These are phyloP conservation scores for Neosilurus mollespiculum DNA, from an alignment of 2,797 vertebrate species.

Conservation along the genomic window DNA sequence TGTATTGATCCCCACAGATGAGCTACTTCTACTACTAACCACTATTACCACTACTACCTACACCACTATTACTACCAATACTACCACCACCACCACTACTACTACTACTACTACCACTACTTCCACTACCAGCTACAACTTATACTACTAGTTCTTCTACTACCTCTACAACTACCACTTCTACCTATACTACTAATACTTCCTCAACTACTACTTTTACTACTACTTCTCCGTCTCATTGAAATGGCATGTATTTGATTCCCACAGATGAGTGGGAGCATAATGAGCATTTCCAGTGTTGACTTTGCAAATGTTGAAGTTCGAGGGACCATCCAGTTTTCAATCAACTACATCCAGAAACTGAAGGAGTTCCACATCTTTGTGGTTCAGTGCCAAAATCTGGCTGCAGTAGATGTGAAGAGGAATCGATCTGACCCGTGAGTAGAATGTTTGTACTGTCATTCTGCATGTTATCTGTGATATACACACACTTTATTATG, in stretches of 20 bases:
- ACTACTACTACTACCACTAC: no score
- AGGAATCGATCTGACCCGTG: constrained; percentile 92
- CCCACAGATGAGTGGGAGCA: constrained; percentile 86
- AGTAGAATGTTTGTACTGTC: constrained; percentile 63
- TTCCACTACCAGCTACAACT: no score
- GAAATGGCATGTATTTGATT: constrained; percentile 21
- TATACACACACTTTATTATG: neutral
- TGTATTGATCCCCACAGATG: no score
- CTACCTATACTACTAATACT: neutral
- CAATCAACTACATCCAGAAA: constrained; percentile 88
- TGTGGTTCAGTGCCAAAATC: constrained; percentile 83
- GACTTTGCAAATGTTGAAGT: constrained; percentile 89
- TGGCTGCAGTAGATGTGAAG: constrained; percentile 88
- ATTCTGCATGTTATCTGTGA: neutral
- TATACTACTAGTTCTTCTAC: no score
- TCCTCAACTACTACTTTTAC: neutral
- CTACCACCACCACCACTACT: no score
- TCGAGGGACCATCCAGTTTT: constrained; percentile 90
- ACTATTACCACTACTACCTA: no score
- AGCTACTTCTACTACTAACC: no score
- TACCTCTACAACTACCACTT: neutral
- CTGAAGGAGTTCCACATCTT: constrained; percentile 91
- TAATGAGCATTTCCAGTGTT: constrained; percentile 88
- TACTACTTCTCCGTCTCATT: neutral
- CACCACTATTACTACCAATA: no score